These are phyloP conservation scores for Ceratosolen solmsi DNA, from an alignment of 1,140 invertebrate genomes.

Conservation along the genomic window DNA sequence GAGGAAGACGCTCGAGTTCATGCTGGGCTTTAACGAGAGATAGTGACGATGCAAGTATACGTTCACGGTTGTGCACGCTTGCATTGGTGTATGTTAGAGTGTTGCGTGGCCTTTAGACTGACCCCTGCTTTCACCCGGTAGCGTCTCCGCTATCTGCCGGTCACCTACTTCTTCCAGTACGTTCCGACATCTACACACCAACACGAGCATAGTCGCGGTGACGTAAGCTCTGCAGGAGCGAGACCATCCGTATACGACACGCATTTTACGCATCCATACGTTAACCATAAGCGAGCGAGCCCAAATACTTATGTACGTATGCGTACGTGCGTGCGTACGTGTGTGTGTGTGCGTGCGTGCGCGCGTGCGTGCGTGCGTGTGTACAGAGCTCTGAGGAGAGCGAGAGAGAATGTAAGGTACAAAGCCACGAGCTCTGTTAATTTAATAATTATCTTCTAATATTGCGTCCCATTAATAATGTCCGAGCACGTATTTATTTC, in stretches of 20 bases:
- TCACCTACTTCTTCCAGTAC: slow-evolving; percentile 35
- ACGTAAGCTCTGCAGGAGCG: no score
- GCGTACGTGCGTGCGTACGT: not conserved
- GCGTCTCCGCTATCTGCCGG: slow-evolving; percentile 53
- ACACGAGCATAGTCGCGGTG: not conserved
- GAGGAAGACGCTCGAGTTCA: not conserved
- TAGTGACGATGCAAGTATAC: not conserved
- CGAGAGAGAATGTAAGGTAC: not conserved
- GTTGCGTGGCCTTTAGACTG: slow-evolving; percentile 60
- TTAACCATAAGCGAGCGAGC: no score
- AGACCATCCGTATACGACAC: no score
- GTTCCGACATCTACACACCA: not conserved
- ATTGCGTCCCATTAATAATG: not conserved
- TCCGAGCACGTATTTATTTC: not conserved
- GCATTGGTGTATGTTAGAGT: slow-evolving; percentile 44
- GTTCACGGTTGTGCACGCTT: not conserved
- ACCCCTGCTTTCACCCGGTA: slow-evolving; percentile 66
- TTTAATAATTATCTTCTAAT: not conserved
- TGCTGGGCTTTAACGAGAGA: not conserved
- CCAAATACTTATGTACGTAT: no score
- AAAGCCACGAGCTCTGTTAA: not conserved
- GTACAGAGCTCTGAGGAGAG: no score
- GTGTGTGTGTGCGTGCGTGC: not conserved
- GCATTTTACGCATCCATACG: no score
- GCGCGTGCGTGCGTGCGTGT: no score